Base-by-base conservation (phyloP, 2,797 vertebrate genomes). In the Anabas testudineus region DNA sequence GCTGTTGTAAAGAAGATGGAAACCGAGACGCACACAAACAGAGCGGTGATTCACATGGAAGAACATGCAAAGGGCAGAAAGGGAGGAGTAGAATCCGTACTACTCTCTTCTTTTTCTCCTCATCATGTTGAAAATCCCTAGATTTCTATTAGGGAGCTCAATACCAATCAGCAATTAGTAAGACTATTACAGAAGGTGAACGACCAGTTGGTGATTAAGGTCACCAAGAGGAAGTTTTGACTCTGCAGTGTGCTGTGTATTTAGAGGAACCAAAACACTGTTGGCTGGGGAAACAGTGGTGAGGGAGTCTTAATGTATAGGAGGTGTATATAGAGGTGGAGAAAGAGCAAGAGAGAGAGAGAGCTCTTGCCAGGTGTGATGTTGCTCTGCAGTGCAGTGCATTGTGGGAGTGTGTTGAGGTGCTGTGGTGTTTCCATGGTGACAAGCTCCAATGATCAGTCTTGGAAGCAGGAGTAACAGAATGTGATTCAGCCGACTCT, bases 371-470 rank as follows among this genome's bases (percentile, higher is more conserved):
- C 81, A 86, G 88, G 84, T 87, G 78, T 81, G 75, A 76, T 22
- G 76, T 78, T 59, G 42, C 56, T 70, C 61, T 73, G 65, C 28
- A 7, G 67, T 67, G 75, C 76, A 39, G 62, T 83, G 83, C 80
- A 82, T 81, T 81, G 62, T 87, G 83, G 82, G 77, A 85, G 55
- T 36, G 62, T 6, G 58, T 76, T 72, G 71, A 83, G 81, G 74
- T 81, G 85, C 81, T 82, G 83, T 64, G 87, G 74, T 86, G 90
- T 92, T 91, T 82, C 89, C 82, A 92, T 87, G 80, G 87, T 42
- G 87, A 90, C 83, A 67, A 62, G 82, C 82, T 71, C 81, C 53
- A 60, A 69, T 32, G 67, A 83, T 85, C 72, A 45, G 73, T 83
- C 80, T 67, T 70, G 80, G 81, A 82, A 84, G 80, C 76, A 48